Conservation (phyloP, 2,113 vertebrate species). For the Accipiter cooperii region DNA sequence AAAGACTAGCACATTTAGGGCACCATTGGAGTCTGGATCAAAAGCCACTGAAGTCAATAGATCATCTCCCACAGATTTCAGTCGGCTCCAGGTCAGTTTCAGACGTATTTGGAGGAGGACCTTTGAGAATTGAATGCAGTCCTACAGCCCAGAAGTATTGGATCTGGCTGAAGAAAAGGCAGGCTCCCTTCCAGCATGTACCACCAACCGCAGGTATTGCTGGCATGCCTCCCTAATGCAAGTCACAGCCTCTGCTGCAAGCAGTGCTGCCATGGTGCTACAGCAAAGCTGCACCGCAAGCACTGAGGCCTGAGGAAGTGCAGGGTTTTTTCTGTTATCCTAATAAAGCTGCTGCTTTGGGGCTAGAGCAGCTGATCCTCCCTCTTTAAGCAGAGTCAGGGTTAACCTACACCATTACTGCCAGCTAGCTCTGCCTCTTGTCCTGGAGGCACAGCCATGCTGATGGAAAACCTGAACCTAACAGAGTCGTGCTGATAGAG, state of each 20-base stretch:
- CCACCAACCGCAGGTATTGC: neutral
- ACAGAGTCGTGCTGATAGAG: neutral
- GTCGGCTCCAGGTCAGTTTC: neutral
- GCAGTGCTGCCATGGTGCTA: neutral
- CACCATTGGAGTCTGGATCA: neutral
- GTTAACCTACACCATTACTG: neutral
- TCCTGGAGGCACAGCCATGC: neutral
- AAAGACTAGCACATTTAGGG: neutral
- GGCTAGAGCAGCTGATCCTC: neutral
- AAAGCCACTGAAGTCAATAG: neutral
- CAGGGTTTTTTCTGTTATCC: neutral
- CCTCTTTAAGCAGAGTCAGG: neutral
- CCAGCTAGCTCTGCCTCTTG: neutral
- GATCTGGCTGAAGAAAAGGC: neutral
- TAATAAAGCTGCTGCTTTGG: neutral
- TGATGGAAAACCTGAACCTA: neutral
- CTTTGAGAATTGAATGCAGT: neutral
- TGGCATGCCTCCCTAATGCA: neutral
- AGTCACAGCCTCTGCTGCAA: neutral
- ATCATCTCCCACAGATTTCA: neutral
- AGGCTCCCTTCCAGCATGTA: neutral
- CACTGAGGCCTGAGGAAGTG: neutral
- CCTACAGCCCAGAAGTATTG: neutral
- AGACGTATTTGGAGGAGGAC: neutral
- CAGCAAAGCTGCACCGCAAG: neutral